Evolutionary conservation across 2,888 invertebrate genomes (phyloP).

Genomic region (Napeogenes inachia): DNA sequence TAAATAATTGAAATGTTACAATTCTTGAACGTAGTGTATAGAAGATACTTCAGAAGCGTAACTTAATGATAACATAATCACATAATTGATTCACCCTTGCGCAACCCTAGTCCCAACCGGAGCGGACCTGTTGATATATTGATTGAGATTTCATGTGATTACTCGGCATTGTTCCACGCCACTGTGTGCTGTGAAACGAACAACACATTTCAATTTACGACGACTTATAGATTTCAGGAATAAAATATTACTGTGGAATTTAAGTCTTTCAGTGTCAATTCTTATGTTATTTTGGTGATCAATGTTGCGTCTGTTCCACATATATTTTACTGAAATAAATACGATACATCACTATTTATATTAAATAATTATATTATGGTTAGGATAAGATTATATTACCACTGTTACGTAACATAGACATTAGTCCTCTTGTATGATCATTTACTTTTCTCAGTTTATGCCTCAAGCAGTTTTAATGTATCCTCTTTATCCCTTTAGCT

Average conservation of each 20-base stretch:
- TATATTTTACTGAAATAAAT: too few relatives aligned
- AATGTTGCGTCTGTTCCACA: not conserved
- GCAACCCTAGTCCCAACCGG: constrained; percentile 41
- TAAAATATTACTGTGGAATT: constrained; percentile 4
- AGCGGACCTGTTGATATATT: constrained; percentile 66
- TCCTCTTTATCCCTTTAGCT: too few relatives aligned
- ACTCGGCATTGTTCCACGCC: constrained; percentile 17
- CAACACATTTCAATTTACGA: constrained; percentile 5
- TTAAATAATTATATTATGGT: too few relatives aligned
- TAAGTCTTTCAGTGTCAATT: not conserved
- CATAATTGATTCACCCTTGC: not conserved
- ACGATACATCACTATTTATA: too few relatives aligned
- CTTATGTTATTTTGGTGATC: not conserved
- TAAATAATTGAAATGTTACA: too few relatives aligned
- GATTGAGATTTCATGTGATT: constrained; percentile 40
- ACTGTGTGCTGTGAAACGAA: constrained; percentile 8
- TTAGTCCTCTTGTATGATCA: too few relatives aligned
- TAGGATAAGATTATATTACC: too few relatives aligned
- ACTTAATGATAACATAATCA: not conserved
- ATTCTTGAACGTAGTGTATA: too few relatives aligned
- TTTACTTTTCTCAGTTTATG: too few relatives aligned
- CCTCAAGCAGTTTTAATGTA: too few relatives aligned
- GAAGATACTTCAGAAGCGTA: too few relatives aligned
- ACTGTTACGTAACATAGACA: too few relatives aligned
- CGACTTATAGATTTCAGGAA: not conserved